Evolutionary conservation across 2,888 invertebrate genomes (phyloP).

Genomic region (Diadegma fenestrale): DNA sequence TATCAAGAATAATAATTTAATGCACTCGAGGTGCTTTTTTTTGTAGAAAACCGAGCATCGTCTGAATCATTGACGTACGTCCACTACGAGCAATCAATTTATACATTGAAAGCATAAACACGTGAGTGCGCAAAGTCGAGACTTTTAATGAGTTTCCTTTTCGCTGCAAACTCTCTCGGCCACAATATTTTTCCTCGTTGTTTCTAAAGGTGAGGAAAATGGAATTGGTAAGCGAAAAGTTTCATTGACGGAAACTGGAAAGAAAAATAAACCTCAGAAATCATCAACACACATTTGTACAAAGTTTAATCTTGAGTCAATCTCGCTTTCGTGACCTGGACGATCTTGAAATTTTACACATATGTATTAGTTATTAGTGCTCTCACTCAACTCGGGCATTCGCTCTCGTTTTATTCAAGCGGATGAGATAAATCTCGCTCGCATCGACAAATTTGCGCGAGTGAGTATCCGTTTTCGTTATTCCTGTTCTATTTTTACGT

Average conservation of each 20-base stretch:
- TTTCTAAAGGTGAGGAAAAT: slow-evolving; percentile 7
- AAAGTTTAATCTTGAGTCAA: slow-evolving; percentile 53
- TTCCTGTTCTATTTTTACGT: not conserved
- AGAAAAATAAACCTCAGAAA: slow-evolving; percentile 30
- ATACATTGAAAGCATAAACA: slow-evolving; percentile 25
- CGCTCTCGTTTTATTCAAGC: slow-evolving; percentile 59
- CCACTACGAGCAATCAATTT: slow-evolving; percentile 5
- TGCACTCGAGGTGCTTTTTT: slow-evolving; percentile 11
- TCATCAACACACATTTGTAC: slow-evolving; percentile 18
- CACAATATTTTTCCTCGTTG: slow-evolving; percentile 12
- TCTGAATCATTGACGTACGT: slow-evolving; percentile 32
- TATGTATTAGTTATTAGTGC: slow-evolving; percentile 34
- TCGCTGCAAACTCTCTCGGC: slow-evolving; percentile 31
- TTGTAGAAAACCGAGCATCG: slow-evolving; percentile 15
- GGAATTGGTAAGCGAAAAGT: slow-evolving; percentile 27
- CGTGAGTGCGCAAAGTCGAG: slow-evolving; percentile 20
- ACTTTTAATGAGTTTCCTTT: slow-evolving; percentile 4
- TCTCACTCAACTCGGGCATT: slow-evolving; percentile 38
- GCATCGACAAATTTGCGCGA: slow-evolving; percentile 15
- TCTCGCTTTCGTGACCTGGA: slow-evolving; percentile 44
- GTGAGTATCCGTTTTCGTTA: not conserved
- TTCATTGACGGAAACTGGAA: slow-evolving; percentile 11
- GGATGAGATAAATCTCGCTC: slow-evolving; percentile 50
- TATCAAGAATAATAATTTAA: not conserved
- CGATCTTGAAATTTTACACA: slow-evolving; percentile 58